phyloP scores from a whole-genome alignment of 35 echinoderm and acorn worm genomes.

The Apostichopus californicus region DNA sequence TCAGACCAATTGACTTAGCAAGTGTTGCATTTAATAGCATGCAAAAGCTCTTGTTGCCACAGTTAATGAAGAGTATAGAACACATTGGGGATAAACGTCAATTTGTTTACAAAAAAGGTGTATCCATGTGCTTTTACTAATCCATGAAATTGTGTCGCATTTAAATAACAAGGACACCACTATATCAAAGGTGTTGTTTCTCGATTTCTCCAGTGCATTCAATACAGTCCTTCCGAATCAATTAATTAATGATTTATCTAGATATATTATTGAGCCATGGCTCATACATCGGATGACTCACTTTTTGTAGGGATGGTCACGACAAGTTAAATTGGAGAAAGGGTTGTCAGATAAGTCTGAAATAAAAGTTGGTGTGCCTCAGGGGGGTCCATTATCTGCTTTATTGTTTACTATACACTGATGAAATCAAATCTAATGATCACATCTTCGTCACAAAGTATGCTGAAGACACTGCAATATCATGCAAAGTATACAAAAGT shows the following conservation, averaged over 20 bases:
- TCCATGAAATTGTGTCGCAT: not conserved
- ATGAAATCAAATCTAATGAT: too few relatives aligned
- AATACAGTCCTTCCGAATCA: not conserved
- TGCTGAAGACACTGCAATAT: too few relatives aligned
- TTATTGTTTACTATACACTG: too few relatives aligned
- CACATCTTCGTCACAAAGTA: too few relatives aligned
- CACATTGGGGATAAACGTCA: not conserved
- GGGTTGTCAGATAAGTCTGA: too few relatives aligned
- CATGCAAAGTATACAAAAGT: too few relatives aligned
- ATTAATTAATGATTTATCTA: not conserved
- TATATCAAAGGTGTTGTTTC: not conserved
- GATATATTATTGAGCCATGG: not conserved
- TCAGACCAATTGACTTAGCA: conserved; percentile 15
- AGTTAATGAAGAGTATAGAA: not conserved
- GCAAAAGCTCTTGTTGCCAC: not conserved
- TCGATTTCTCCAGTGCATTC: not conserved
- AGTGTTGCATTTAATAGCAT: conserved; percentile 8
- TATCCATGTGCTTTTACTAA: not conserved
- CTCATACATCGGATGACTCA: not conserved
- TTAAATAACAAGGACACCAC: not conserved
- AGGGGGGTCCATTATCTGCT: too few relatives aligned
- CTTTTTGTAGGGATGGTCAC: not conserved
- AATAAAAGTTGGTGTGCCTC: too few relatives aligned
- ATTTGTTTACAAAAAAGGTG: too few relatives aligned
- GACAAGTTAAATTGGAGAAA: too few relatives aligned